These are phyloP conservation scores for Protophormia terraenovae DNA, from an alignment of 2,888 invertebrate species.

Conservation along the genomic window DNA sequence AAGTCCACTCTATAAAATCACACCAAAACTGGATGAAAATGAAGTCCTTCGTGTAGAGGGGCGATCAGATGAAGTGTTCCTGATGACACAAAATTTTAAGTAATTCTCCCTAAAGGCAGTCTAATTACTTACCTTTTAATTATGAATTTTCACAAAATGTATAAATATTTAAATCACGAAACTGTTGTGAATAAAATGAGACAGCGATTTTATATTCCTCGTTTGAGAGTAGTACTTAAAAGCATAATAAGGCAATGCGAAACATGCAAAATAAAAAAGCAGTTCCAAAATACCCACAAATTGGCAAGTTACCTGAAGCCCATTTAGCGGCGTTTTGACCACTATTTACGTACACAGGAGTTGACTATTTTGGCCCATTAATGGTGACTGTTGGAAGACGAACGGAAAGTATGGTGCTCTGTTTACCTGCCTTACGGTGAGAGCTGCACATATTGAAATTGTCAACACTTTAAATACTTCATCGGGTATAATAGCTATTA, in stretches of 20 bases:
- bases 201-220: conserved; percentile 38
- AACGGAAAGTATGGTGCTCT: no score
- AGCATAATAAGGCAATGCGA: conserved; percentile 39
- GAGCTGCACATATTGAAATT: conserved; percentile 61
- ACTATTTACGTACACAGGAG: conserved; percentile 54
- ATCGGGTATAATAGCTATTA: conserved; percentile 61
- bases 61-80: conserved; percentile 14
- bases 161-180: conserved; percentile 38
- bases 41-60: conserved; percentile 25
- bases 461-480: conserved; percentile 44
- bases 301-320: conserved; percentile 52
- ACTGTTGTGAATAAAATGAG: conserved; percentile 54
- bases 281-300: conserved; percentile 40
- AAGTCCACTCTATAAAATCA: conserved; percentile 15
- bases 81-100: conserved; percentile 6
- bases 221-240: conserved; percentile 43
- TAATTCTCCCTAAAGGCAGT: conserved; percentile 21
- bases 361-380: conserved; percentile 62
- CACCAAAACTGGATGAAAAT: conserved; percentile 46
- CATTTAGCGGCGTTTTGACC: conserved; percentile 41
- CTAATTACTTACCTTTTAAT: conserved; percentile 11
- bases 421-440: conserved; percentile 59
- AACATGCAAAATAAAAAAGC: conserved; percentile 61
- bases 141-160: conserved; percentile 1
- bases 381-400: conserved; percentile 32